Percentiles rank a stretch among this genome's conserved stretches.
Evolutionary conservation across 2,113 vertebrate genomes (phyloP).

Genomic region (Pituophis catenifer): DNA sequence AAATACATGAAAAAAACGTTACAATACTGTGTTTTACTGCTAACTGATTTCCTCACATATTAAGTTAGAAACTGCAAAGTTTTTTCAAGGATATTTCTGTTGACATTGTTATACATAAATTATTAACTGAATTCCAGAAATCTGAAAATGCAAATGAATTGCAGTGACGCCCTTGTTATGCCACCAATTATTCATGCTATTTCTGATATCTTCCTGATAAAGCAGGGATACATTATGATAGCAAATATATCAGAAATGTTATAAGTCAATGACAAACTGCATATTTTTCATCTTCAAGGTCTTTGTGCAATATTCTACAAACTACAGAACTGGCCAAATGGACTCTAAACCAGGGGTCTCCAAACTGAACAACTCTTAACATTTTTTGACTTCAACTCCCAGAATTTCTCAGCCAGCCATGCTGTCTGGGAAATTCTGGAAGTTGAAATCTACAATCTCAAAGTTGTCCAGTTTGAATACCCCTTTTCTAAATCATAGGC

Average conservation of each 20-base stretch:
- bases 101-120: background rate
- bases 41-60: background rate
- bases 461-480: background rate
- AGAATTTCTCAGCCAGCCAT: background rate
- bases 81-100: slow-evolving; percentile 9
- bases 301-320: background rate
- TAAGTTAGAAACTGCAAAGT: background rate
- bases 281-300: background rate
- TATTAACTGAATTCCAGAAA: background rate
- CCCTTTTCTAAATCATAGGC: background rate
- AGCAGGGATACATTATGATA: background rate
- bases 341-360: background rate
- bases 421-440: background rate
- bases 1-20: background rate
- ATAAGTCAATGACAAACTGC: background rate
- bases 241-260: background rate
- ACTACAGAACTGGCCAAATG: background rate
- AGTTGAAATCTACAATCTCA: background rate
- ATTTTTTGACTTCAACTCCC: background rate
- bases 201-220: background rate
- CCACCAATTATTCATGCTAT: background rate
- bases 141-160: background rate
- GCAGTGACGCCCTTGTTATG: no score
- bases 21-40: background rate
- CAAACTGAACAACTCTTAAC: background rate